phyloP scores from a whole-genome alignment of 2,113 vertebrate species.

The Apodemus sylvaticus region DNA sequence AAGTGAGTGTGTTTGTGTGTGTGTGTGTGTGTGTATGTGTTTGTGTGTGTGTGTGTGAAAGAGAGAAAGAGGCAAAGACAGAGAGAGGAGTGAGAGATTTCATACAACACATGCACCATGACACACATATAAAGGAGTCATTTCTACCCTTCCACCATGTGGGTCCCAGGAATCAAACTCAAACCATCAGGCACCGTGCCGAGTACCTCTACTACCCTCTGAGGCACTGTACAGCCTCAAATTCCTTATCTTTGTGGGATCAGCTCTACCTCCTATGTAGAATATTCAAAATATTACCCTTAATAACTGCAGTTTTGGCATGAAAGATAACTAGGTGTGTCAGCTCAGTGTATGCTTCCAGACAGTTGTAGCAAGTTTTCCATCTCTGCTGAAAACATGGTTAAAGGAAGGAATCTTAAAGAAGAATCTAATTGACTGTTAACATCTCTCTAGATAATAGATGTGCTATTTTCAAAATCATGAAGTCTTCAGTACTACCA shows the following conservation, averaged over 20 bases:
- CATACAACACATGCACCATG: not conserved
- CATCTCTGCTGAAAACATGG: not conserved
- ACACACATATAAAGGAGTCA: not conserved
- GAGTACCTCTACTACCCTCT: not conserved
- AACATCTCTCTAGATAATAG: constrained; percentile 6
- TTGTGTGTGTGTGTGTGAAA: too few relatives aligned
- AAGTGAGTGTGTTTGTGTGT: not conserved
- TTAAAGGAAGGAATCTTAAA: constrained; percentile 35
- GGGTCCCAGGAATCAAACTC: not conserved
- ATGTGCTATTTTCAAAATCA: not conserved
- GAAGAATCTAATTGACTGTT: not conserved
- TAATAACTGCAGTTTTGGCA: not conserved
- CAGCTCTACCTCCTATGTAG: not conserved
- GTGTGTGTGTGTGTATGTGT: not conserved
- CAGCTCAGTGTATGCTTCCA: constrained; percentile 39
- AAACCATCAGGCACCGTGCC: not conserved
- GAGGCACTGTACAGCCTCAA: not conserved
- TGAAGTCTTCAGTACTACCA: not conserved
- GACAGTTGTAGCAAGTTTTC: not conserved
- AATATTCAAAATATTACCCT: constrained; percentile 46
- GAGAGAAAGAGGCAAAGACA: not conserved
- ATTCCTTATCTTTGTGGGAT: constrained; percentile 39
- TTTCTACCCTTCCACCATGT: not conserved
- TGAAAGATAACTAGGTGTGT: constrained; percentile 19
- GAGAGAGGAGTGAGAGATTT: not conserved